These are phyloP conservation scores for Coranthus polyacanthus DNA, from an alignment of 2,797 vertebrate species.

Conservation along the genomic window DNA sequence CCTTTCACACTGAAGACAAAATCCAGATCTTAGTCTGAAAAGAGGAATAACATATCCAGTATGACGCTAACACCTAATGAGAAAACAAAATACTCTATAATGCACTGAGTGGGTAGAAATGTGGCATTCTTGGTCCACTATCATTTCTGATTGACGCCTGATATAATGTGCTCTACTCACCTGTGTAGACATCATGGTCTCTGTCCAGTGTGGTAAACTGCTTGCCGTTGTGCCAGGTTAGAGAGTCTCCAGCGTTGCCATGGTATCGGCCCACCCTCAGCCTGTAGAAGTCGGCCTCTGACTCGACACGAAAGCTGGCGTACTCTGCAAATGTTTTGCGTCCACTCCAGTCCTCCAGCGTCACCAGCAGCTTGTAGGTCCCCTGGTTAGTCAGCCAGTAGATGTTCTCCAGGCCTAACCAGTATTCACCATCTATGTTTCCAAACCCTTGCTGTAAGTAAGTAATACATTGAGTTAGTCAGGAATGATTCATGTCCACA, in stretches of 20 bases:
- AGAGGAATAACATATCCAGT: too few relatives aligned
- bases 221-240: conserved; percentile 93
- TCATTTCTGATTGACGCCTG: not conserved
- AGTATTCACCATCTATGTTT: conserved; percentile 96
- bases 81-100: too few relatives aligned
- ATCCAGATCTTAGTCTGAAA: too few relatives aligned
- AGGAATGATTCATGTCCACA: conserved; percentile 2
- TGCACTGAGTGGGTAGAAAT: not conserved
- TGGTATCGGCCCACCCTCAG: conserved; percentile 89
- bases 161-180: conserved; percentile 60
- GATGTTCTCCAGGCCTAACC: conserved; percentile 95
- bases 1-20: too few relatives aligned
- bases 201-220: conserved; percentile 93
- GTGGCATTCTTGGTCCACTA: not conserved
- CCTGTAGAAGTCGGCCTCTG: conserved; percentile 89
- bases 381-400: conserved; percentile 94
- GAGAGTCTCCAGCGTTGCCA: conserved; percentile 90
- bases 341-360: conserved; percentile 92
- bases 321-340: conserved; percentile 93
- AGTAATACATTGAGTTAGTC: conserved; percentile 5
- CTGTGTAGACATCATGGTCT: conserved; percentile 92
- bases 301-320: conserved; percentile 90
- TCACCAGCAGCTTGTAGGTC: conserved; percentile 91
- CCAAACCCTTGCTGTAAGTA: conserved; percentile 93
- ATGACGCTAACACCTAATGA: too few relatives aligned